These are phyloP conservation scores for Molanna angustata DNA, from an alignment of 2,888 invertebrate species.

Conservation along the genomic window DNA sequence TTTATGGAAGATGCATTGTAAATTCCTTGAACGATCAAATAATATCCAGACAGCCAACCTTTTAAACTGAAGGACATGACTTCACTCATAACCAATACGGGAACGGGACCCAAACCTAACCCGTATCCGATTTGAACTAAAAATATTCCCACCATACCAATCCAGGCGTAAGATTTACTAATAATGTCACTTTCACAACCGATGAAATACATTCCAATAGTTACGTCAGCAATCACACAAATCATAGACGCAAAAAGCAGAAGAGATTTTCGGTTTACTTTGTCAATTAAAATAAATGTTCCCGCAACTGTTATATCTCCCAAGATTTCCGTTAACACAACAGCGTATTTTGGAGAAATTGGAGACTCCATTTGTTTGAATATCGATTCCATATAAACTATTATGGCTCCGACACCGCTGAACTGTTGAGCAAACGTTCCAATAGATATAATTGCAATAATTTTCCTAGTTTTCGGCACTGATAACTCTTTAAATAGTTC, in stretches of 20 bases:
- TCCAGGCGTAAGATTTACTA: constrained; percentile 18
- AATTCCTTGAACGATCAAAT: constrained; percentile 25
- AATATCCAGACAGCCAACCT: constrained; percentile 29
- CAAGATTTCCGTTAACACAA: constrained; percentile 43
- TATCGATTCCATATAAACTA: constrained; percentile 47
- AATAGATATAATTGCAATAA: constrained; percentile 34
- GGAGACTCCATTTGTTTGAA: constrained; percentile 41
- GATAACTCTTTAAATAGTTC: constrained; percentile 23
- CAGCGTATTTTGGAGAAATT: constrained; percentile 41
- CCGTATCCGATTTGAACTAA: constrained; percentile 26
- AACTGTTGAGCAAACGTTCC: constrained; percentile 44
- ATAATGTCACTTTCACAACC: constrained; percentile 32
- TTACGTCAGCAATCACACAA: constrained; percentile 40
- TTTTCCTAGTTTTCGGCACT: constrained; percentile 21
- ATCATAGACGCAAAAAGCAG: constrained; percentile 42
- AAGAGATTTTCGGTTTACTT: constrained; percentile 43
- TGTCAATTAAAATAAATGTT: constrained; percentile 41
- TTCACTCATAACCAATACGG: constrained; percentile 27
- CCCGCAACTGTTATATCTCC: constrained; percentile 39
- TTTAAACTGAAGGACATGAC: constrained; percentile 28
- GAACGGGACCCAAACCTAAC: constrained; percentile 25
- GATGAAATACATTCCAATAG: constrained; percentile 41
- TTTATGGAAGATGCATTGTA: constrained; percentile 26
- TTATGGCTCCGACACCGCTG: constrained; percentile 44
- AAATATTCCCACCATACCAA: constrained; percentile 26